phyloP scores from a whole-genome alignment of 1,140 invertebrate species.

The Sycobia sp. region DNA sequence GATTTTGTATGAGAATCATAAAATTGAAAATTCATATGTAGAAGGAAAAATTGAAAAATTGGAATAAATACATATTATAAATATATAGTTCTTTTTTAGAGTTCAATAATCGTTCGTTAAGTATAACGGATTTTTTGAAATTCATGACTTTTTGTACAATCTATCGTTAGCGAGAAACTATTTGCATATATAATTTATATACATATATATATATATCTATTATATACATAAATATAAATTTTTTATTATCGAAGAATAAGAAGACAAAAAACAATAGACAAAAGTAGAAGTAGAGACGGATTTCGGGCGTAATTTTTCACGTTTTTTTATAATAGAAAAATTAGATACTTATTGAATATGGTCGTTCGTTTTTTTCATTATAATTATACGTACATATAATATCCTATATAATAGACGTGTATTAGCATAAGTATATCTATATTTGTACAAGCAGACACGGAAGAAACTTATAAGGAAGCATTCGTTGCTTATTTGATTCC shows the following conservation, averaged over 20 bases:
- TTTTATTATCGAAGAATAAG: constrained; percentile 13
- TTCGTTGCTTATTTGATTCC: too few relatives aligned
- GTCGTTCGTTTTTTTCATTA: constrained; percentile 21
- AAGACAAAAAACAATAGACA: too few relatives aligned
- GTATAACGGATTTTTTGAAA: constrained; percentile 25
- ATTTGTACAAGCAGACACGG: constrained; percentile 19
- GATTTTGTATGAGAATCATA: too few relatives aligned
- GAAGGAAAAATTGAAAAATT: too few relatives aligned
- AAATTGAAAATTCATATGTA: too few relatives aligned
- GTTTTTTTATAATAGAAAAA: constrained; percentile 16
- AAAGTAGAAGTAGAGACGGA: too few relatives aligned
- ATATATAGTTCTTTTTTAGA: constrained; percentile 22
- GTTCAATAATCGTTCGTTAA: constrained; percentile 21
- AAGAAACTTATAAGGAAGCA: too few relatives aligned
- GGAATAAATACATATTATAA: too few relatives aligned
- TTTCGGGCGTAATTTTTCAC: constrained; percentile 23
- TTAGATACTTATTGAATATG: constrained; percentile 22
- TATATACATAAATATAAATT: not conserved
- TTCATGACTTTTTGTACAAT: constrained; percentile 28
- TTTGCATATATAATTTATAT: constrained; percentile 23
- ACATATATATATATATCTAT: not conserved
- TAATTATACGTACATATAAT: too few relatives aligned
- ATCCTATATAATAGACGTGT: not conserved
- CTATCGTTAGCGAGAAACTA: constrained; percentile 19
- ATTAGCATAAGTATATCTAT: constrained; percentile 13